A percentile compares a stretch with the other conserved stretches of the same genome.
phyloP scores from a whole-genome alignment of 2,888 invertebrate species.

The Ennomos fuscantarius region DNA sequence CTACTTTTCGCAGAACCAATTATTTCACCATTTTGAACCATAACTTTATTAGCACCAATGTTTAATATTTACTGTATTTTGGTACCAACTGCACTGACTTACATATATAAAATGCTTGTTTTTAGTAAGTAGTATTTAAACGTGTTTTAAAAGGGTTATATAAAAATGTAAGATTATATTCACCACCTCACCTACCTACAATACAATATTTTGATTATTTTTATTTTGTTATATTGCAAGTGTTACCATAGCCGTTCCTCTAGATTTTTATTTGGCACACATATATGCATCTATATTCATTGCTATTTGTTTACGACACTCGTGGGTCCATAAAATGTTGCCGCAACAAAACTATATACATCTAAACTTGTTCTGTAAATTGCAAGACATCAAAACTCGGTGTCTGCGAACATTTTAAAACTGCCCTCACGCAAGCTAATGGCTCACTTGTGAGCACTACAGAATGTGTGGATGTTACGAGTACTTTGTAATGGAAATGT shows the following conservation, averaged over 20 bases:
- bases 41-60: too few species aligned
- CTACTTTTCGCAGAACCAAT: too few species aligned
- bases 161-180: too few species aligned
- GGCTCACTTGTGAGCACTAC: slow-evolving; percentile 29
- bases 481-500: slow-evolving; percentile 17
- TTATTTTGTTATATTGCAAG: too few species aligned
- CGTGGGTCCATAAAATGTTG: slow-evolving; percentile 7
- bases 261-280: not conserved
- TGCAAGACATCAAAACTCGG: slow-evolving; percentile 24
- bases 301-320: not conserved
- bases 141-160: too few species aligned
- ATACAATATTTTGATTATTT: too few species aligned
- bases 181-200: too few species aligned
- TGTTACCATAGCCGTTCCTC: not conserved
- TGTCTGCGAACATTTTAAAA: slow-evolving; percentile 29
- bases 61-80: too few species aligned
- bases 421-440: slow-evolving; percentile 24
- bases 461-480: slow-evolving; percentile 15
- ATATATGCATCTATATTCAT: not conserved
- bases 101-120: too few species aligned
- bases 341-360: slow-evolving; percentile 10
- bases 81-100: too few species aligned
- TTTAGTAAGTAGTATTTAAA: too few species aligned
- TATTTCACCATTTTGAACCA: too few species aligned
- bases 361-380: slow-evolving; percentile 17